These are phyloP conservation scores for Gymnorhina tibicen DNA, from an alignment of 2,113 vertebrate species.

Conservation along the genomic window DNA sequence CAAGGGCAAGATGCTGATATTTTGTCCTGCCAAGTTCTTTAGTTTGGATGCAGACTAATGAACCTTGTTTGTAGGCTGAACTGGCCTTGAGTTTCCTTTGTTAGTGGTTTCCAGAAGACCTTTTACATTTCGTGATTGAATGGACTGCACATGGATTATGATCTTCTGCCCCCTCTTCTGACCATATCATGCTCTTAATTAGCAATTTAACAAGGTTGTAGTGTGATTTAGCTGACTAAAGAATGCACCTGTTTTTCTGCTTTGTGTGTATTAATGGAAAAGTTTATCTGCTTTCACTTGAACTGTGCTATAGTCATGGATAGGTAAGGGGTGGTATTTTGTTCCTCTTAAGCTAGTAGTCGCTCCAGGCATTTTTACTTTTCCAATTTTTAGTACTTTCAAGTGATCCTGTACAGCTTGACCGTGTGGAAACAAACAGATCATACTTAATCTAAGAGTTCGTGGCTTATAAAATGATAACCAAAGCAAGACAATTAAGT, in stretches of 20 bases:
- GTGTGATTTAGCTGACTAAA: neutral
- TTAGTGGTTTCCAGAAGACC: neutral
- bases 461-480: neutral
- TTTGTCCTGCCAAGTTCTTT: neutral
- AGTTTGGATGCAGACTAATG: neutral
- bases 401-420: neutral
- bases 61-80: neutral
- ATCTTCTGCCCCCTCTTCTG: neutral
- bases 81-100: neutral
- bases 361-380: neutral
- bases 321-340: neutral
- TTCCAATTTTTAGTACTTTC: neutral
- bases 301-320: neutral
- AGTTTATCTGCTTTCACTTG: neutral
- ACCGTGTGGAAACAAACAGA: neutral
- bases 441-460: neutral
- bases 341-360: neutral
- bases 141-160: neutral
- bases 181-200: neutral
- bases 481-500: neutral
- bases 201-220: neutral
- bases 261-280: neutral
- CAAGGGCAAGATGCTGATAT: neutral
- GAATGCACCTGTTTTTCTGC: neutral
- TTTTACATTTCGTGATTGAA: neutral